Percentiles rank a stretch among this genome's conserved stretches.
Conservation (phyloP, 2,888 invertebrate genomes). For the Eueremaeus valkanovi region DNA sequence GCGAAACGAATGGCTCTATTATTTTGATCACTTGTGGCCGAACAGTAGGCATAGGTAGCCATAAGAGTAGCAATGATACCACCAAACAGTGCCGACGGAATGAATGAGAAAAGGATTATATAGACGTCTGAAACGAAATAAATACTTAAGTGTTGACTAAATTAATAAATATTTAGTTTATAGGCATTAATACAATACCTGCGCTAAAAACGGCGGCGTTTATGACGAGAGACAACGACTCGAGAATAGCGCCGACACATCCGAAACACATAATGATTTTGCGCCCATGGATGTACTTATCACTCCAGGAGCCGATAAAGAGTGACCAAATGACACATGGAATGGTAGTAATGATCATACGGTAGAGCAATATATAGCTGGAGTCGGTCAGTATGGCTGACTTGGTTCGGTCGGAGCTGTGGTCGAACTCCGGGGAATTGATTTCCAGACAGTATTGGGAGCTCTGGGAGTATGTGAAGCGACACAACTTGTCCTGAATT, state of each 20-base stretch:
- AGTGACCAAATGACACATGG: conserved; percentile 38
- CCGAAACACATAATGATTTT: conserved; percentile 36
- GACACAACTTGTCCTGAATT: conserved; percentile 39
- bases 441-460: conserved; percentile 36
- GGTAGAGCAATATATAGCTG: conserved; percentile 27
- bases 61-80: conserved; percentile 39
- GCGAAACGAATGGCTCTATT: conserved; percentile 36
- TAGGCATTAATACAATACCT: conserved; percentile 11
- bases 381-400: conserved; percentile 20
- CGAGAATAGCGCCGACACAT: conserved; percentile 18
- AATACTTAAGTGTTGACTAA: background rate
- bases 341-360: conserved; percentile 28
- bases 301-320: conserved; percentile 39
- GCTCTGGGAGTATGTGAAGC: conserved; percentile 20
- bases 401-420: conserved; percentile 32
- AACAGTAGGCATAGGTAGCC: conserved; percentile 40
- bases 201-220: conserved; percentile 37
- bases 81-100: conserved; percentile 39
- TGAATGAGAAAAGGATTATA: conserved; percentile 35
- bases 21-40: conserved; percentile 30
- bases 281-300: conserved; percentile 38
- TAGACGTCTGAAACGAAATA: conserved; percentile 32
- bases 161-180: background rate
- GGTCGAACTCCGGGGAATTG: conserved; percentile 35
- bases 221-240: conserved; percentile 31